Evolutionary conservation across 2,113 vertebrate species (phyloP), one percentile per base, ranked within the genome.

Genomic region (Menura novaehollandiae): DNA sequence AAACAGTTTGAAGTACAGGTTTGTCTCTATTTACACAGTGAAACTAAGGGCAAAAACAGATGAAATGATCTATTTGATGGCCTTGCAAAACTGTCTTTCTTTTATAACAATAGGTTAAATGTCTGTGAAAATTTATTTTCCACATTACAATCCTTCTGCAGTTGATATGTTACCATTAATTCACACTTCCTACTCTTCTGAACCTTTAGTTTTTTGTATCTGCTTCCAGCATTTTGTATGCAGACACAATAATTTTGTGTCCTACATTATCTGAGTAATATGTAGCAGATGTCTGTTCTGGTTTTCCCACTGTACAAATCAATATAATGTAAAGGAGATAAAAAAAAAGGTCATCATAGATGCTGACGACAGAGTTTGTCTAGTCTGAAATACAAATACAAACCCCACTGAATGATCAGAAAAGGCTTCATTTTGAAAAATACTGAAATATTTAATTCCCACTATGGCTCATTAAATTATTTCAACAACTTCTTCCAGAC

Each of bases 211-310:
- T 67, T 59, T 86, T 92, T 46, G 4, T 68, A 63, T 71, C 44
- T 91, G 26, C 49, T 86, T 81, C 47, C 59, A 46, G 32, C 53
- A 63, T 84, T 96, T 91, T 89, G 76, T 93, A 79, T 93, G 83
- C 64, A 93, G 79, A 89, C 68, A 72, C 41, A 84, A 81, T 86
- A 83, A 81, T 93, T 94, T 71, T 63, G 35, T 88, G 63, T 75
- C 73, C 49, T 87, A 32, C 55, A 43, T 75, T 86, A 51, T 71
- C 82, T 82, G 83, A 90, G 58, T 84, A 94, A 88, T 78, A 91
- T 9, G 73, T 67, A 93, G 60, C 69, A 94, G 79, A 92, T 91
- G 69, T 91, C 73, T 94, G 47, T 93, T 86, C 72, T 93, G 37
- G 1, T 96, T 95, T 78, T 72, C 11, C 35, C 5, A 1, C 37